Evolutionary conservation across 2,113 vertebrate species (phyloP), one percentile per base, ranked within the genome.

Genomic region (Charina bottae): DNA sequence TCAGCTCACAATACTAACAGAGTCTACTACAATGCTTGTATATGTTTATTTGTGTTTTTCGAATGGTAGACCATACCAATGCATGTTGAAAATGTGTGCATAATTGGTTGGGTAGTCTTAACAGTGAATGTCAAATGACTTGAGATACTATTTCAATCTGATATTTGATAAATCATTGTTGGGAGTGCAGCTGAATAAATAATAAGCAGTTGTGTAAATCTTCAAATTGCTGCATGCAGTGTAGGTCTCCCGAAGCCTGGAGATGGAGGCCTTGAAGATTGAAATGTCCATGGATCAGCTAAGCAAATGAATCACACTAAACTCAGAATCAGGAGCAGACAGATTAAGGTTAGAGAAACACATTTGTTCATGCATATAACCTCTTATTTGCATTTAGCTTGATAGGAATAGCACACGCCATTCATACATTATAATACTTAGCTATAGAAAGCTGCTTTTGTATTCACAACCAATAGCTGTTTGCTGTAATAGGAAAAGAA

Each of bases 311-410:
- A 90, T 92, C 93, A 92, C 1, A 89, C 88, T 26, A 83, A 60
- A 58, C n/a, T 37, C 11, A 59, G 46, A 55, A 23, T 12, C 0
- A 0, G 90, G 64, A 72, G 0, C 0, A 91, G 83, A 56, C 55
- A 59, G 86, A 83, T 92, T 92, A 83, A 88, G 93, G 86, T 0
- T 0, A 46, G 60, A 94, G 0, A 0, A 84, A 92, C 87, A n/a
- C 89, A 28, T 53, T 94, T 37, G 91, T 94, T 93, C 91, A 33
- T 55, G 33, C 55, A 17, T 92, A 85, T 94, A 37, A 87, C 90
- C 83, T 91, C 85, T 68, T 64, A 85, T 93, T 95, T 93, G 93
- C 0, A 95, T 87, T 95, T 90, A 93, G 92, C 60, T 93, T 94
- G 0, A 1, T 90, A 85, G 89, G 72, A 90, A 90, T 95, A 96